Percentiles rank a stretch among this genome's conserved stretches.
Evolutionary conservation across 2,113 vertebrate genomes (phyloP).

Genomic region (Struthio camelus): DNA sequence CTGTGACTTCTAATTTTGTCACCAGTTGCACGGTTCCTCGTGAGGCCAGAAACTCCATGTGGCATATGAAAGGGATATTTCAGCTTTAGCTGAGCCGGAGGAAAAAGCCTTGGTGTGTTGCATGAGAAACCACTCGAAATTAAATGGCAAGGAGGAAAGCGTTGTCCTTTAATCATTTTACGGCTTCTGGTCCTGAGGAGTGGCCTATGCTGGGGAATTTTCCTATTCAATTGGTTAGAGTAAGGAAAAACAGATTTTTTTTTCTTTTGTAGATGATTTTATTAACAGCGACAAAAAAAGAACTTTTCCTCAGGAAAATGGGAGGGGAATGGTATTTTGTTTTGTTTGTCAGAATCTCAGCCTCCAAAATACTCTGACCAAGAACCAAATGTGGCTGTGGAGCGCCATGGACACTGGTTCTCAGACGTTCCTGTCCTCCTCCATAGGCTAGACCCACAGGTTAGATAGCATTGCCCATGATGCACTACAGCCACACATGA

Average conservation of each 20-base stretch:
- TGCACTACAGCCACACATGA: rapidly evolving
- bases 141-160: not conserved
- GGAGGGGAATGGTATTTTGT: not conserved
- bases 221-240: not conserved
- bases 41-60: not conserved
- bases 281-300: not conserved
- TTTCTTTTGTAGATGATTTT: not conserved
- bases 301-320: not conserved
- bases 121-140: not conserved
- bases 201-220: not conserved
- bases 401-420: not conserved
- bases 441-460: not conserved
- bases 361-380: not conserved
- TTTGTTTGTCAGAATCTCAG: not conserved
- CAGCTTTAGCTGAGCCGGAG: not conserved
- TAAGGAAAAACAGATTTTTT: not conserved
- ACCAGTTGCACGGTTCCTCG: rapidly evolving
- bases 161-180: not conserved
- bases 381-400: not conserved
- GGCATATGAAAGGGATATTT: not conserved
- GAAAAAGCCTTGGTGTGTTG: not conserved
- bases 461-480: not conserved
- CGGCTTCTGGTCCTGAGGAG: not conserved
- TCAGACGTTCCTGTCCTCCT: not conserved
- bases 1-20: not conserved